Evolutionary conservation across 2,888 invertebrate genomes (phyloP).

Genomic region (Leptopilina drosophilae): DNA sequence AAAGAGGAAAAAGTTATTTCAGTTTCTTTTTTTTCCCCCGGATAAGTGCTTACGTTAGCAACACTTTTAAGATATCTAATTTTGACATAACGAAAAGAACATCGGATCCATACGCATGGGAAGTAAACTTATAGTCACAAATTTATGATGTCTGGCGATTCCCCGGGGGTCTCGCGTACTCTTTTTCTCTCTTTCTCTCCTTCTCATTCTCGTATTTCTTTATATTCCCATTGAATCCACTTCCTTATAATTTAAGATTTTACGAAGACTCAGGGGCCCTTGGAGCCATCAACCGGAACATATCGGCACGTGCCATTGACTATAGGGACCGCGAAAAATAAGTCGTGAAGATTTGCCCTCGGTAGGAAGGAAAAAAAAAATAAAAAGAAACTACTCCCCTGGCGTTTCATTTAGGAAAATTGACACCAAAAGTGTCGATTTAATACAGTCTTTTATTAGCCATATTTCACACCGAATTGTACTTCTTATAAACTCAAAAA

Average conservation of each 20-base stretch:
- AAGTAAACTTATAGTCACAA: constrained; percentile 2
- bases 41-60: constrained; percentile 5
- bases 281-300: neutral
- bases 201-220: neutral
- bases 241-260: constrained; percentile 36
- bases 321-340: neutral
- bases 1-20: neutral
- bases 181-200: neutral
- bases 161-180: neutral
- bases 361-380: neutral
- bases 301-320: constrained; percentile 21
- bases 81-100: constrained; percentile 14
- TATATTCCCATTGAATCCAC: neutral
- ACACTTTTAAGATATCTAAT: constrained; percentile 23
- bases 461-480: no score
- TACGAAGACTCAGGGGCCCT: neutral
- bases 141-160: constrained; percentile 30
- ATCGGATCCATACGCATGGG: neutral
- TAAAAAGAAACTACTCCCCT: neutral
- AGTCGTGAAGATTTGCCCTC: neutral
- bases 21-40: neutral
- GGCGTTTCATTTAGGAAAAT: neutral
- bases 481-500: no score
- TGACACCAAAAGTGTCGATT: neutral
- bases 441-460: no score